phyloP scores from a whole-genome alignment of 2,888 invertebrate species.

The Amiota communis region DNA sequence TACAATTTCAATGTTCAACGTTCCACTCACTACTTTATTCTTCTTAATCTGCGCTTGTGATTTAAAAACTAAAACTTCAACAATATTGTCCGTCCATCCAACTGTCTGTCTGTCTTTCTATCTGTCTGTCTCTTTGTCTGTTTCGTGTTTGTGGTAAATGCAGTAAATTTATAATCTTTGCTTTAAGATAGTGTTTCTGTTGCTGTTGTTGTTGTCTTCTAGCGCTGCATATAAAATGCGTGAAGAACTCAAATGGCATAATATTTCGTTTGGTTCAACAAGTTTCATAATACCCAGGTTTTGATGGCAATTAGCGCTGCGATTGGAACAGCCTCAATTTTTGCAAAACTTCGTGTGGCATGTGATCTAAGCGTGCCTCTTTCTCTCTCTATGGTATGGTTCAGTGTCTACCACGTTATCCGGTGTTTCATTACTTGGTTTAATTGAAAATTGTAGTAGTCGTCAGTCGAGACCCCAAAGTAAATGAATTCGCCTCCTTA shows the following conservation, averaged over 20 bases:
- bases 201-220: background rate
- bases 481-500: background rate
- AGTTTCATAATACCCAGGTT: conserved; percentile 33
- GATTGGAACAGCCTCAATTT: conserved; percentile 2
- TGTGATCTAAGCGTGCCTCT: background rate
- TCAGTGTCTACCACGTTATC: conserved; percentile 30
- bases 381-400: background rate
- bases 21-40: background rate
- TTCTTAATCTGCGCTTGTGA: background rate
- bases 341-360: background rate
- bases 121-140: conserved; percentile 47
- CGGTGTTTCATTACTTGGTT: conserved; percentile 65
- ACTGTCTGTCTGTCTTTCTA: conserved; percentile 43
- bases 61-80: conserved; percentile 31
- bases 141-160: conserved; percentile 61
- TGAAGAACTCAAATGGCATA: conserved; percentile 68
- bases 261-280: conserved; percentile 58
- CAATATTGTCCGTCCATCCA: conserved; percentile 42
- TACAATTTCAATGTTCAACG: too few species aligned
- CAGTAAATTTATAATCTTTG: conserved; percentile 37
- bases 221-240: conserved; percentile 56
- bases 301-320: conserved; percentile 1
- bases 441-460: conserved; percentile 71
- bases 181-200: background rate
- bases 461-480: conserved; percentile 25